These are phyloP conservation scores for Piaya cayana DNA, from an alignment of 2,113 vertebrate species.

Conservation along the genomic window DNA sequence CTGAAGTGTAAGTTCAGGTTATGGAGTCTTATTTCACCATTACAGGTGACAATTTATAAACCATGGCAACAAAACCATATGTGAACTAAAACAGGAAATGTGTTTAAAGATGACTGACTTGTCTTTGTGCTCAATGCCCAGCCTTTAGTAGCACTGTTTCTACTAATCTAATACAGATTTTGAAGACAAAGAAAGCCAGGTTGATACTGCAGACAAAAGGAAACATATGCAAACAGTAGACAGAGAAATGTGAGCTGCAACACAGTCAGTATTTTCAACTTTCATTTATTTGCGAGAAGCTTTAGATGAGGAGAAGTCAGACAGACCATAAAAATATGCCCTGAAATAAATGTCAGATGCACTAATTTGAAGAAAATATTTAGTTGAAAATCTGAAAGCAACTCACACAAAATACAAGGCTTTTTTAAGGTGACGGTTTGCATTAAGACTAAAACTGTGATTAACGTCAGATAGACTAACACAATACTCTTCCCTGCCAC, in stretches of 20 bases:
- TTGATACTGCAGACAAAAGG: conserved; percentile 16
- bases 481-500: conserved; percentile 14
- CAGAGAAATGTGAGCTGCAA: neutral
- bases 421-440: neutral
- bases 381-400: neutral
- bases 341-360: conserved; percentile 15
- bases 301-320: neutral
- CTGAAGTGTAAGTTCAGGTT: conserved; percentile 56
- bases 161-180: conserved; percentile 42
- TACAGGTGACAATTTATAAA: conserved; percentile 66
- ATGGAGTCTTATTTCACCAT: conserved; percentile 65
- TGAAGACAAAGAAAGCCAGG: conserved; percentile 40
- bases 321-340: neutral
- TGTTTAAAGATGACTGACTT: conserved; percentile 35
- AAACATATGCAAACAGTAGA: conserved; percentile 26
- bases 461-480: conserved; percentile 35
- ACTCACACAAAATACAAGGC: neutral
- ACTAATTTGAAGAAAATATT: conserved; percentile 10
- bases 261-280: neutral
- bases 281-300: neutral
- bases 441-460: neutral
- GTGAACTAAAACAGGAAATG: conserved; percentile 55
- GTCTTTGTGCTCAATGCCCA: conserved; percentile 26
- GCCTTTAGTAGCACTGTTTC: conserved; percentile 28
- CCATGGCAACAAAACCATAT: conserved; percentile 54